A percentile compares a stretch with the other conserved stretches of the same genome.
phyloP scores from a whole-genome alignment of 2,113 vertebrate species.

The Camarhynchus parvulus region DNA sequence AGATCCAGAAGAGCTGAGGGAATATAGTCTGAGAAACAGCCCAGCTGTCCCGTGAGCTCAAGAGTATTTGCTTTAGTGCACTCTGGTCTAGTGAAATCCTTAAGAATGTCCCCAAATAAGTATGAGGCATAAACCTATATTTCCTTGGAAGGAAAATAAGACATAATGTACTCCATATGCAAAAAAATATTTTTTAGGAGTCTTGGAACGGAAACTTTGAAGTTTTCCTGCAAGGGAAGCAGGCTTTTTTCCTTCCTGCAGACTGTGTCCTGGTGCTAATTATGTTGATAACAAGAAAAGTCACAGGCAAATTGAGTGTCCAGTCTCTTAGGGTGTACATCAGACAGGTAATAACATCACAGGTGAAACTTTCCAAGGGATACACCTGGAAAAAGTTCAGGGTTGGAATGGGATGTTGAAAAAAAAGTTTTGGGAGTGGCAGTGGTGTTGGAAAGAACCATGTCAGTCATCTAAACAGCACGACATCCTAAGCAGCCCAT shows the following conservation, averaged over 20 bases:
- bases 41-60: background rate
- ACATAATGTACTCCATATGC: background rate
- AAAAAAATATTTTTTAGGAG: background rate
- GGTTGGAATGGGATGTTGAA: background rate
- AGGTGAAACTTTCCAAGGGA: background rate
- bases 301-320: background rate
- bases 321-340: background rate
- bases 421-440: background rate
- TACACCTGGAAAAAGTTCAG: background rate
- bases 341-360: background rate
- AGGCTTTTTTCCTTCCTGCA: background rate
- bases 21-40: background rate
- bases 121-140: background rate
- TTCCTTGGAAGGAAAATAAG: background rate
- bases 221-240: background rate
- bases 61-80: background rate
- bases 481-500: conserved; percentile 62
- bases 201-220: background rate
- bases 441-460: background rate
- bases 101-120: background rate
- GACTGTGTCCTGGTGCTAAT: background rate
- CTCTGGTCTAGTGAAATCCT: background rate
- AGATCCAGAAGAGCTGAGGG: background rate
- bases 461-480: conserved; percentile 43
- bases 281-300: background rate